phyloP scores from a whole-genome alignment of 2,888 invertebrate species.

The Drosophila neotestacea region DNA sequence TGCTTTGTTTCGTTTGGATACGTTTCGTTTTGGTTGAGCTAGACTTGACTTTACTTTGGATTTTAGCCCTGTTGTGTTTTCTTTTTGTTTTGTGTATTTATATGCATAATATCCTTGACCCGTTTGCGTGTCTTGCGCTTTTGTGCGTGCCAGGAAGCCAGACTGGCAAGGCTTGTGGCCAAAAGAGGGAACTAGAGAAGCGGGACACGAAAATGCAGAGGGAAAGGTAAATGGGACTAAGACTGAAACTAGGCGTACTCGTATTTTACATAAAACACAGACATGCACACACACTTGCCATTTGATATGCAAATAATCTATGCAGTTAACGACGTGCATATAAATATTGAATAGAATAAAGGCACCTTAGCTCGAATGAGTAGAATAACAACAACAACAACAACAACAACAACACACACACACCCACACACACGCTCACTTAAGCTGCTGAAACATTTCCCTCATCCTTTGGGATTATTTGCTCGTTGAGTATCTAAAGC shows the following conservation, averaged over 20 bases:
- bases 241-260: conserved; percentile 5
- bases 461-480: conserved; percentile 22
- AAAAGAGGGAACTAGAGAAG: background rate
- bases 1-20: conserved; percentile 16
- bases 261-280: conserved; percentile 48
- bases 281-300: conserved; percentile 32
- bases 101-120: conserved; percentile 78
- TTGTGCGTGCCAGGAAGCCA: conserved; percentile 63
- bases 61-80: conserved; percentile 2
- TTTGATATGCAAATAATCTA: conserved; percentile 73
- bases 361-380: conserved; percentile 29
- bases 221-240: no score
- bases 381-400: conserved; percentile 8
- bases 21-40: conserved; percentile 26
- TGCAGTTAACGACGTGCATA: conserved; percentile 66
- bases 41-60: conserved; percentile 8
- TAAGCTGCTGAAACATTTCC: background rate
- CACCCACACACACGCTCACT: background rate
- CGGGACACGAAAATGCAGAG: no score
- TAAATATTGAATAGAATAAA: conserved; percentile 59
- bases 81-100: conserved; percentile 39
- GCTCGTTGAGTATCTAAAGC: conserved; percentile 5
- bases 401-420: background rate
- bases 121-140: conserved; percentile 68
- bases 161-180: conserved; percentile 23